These are phyloP conservation scores for Phycodurus eques DNA, from an alignment of 2,113 vertebrate genomes.

Conservation along the genomic window DNA sequence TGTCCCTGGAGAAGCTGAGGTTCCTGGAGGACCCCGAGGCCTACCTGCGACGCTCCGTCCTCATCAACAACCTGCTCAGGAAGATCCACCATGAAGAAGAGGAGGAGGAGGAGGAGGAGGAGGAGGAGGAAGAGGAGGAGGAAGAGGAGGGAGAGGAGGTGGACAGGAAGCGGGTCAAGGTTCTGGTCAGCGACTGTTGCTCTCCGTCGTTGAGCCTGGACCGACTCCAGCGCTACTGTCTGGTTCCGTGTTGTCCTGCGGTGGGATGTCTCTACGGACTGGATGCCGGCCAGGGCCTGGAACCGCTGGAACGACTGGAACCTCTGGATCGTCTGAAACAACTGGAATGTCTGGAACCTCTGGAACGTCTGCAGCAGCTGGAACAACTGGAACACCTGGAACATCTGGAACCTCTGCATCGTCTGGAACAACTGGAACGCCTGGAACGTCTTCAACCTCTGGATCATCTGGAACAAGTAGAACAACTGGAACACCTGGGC, in stretches of 20 bases:
- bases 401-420: too few species aligned
- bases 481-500: too few species aligned
- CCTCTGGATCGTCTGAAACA: too few species aligned
- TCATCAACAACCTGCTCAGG: conserved; percentile 98
- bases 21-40: conserved; percentile 95
- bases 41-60: conserved; percentile 92
- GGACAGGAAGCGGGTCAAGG: conserved; percentile 89
- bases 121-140: conserved; percentile 41
- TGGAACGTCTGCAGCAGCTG: too few species aligned
- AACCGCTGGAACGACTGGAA: too few species aligned
- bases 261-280: conserved; percentile 1
- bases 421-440: too few species aligned
- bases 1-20: conserved; percentile 95
- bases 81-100: conserved; percentile 93
- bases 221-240: conserved; percentile 85
- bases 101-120: conserved; percentile 58
- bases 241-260: conserved; percentile 84
- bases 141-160: neutral
- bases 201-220: conserved; percentile 83
- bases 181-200: conserved; percentile 88
- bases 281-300: too few species aligned
- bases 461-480: too few species aligned
- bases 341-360: too few species aligned
- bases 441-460: too few species aligned
- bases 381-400: too few species aligned